These are phyloP conservation scores for Machimus rusticus DNA, from an alignment of 2,888 invertebrate species.

Conservation along the genomic window DNA sequence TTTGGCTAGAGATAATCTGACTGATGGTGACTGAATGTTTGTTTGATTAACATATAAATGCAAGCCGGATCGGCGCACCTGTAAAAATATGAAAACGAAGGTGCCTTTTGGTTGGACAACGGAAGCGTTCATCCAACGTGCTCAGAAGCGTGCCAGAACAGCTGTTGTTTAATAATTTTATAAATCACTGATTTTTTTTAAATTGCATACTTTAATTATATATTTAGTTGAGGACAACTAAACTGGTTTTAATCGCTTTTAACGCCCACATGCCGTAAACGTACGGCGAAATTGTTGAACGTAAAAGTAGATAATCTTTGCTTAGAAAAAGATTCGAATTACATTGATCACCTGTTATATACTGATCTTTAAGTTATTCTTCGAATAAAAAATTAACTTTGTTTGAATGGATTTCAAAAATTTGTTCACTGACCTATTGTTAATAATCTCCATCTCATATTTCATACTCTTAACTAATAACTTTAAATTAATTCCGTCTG, in stretches of 20 bases:
- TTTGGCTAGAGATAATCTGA: background rate
- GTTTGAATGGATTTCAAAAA: no score
- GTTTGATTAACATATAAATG: slow-evolving; percentile 9
- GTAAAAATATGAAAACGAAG: background rate
- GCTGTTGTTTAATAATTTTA: background rate
- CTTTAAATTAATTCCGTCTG: no score
- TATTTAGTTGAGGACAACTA: background rate
- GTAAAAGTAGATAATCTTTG: background rate
- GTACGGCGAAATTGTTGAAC: no score
- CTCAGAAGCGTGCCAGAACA: background rate
- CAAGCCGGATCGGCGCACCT: background rate
- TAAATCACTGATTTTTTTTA: background rate
- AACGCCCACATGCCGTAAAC: background rate
- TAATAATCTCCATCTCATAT: no score
- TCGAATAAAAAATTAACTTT: no score
- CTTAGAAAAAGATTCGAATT: background rate
- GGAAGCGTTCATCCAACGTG: slow-evolving; percentile 2
- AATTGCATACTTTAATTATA: background rate
- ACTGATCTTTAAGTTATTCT: no score
- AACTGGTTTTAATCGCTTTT: background rate
- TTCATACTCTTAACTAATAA: no score
- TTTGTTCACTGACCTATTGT: no score
- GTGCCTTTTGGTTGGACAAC: background rate
- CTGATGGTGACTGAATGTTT: background rate
- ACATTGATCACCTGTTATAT: no score